Base-by-base conservation (phyloP, 1,140 invertebrate genomes). In the Scaptomyza graminum region DNA sequence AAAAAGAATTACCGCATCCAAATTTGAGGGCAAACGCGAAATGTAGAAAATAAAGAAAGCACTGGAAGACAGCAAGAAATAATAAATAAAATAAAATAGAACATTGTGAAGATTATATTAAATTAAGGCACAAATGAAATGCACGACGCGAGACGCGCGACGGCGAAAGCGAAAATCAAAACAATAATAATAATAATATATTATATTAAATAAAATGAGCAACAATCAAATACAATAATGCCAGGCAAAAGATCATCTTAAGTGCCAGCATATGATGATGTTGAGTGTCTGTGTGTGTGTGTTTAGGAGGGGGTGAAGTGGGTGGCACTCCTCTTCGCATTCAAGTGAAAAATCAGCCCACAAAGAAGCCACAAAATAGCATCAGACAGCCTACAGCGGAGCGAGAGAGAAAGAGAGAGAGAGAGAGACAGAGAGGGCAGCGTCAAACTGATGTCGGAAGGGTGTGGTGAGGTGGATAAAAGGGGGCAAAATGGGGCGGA, bases 71-170 rank as follows among this genome's bases (percentile, higher is more conserved):
- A 39, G 12, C 3, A n/a, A 39, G n/a, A 11, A 12, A 39, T n/a
- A n/a, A 52, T 6, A 16, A 16, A 22, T 28, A 46, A 46, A 49
- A 41, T 22, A 2, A 61, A 75, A 57, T 76, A 79, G 63, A 76
- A 76, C 62, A 71, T 76, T 76, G 61, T 65, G 49, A 57, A 69
- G 72, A 73, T 79, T 74, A 68, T 61, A 73, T 70, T 85, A 70
- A 85, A 80, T 85, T 80, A 70, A 73, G 49, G 52, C 69, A 78
- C 74, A 83, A 79, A 77, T 79, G 68, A 77, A 79, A 73, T 60
- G 68, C 68, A 64, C 51, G 55, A 46, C 57, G 28, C 47, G 39
- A 57, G 39, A 55, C 50, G 22, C 1, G 28, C 6, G 41, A 66
- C 41, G 50, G 51, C 56, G 43, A 61, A 59, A 61, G 43, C 43